Conservation (phyloP, 2,797 vertebrate species). For the Nyctalus aviator region DNA sequence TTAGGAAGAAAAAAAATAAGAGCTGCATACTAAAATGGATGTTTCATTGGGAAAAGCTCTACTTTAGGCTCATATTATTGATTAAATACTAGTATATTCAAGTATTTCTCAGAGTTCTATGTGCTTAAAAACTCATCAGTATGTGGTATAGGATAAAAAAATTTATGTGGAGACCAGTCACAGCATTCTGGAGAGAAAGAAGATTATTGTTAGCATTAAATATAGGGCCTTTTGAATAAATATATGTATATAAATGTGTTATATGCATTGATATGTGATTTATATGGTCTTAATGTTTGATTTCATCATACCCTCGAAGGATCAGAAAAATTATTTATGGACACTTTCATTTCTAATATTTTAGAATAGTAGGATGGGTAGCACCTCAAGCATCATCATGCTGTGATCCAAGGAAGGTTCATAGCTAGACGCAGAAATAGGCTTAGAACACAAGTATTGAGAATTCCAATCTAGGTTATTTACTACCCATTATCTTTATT, state of each 20-base stretch:
- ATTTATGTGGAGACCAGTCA: not conserved
- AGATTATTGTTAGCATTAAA: not conserved
- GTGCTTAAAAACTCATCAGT: not conserved
- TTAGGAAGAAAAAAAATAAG: not conserved
- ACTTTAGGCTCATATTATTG: conserved; percentile 10
- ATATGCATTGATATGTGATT: not conserved
- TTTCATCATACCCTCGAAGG: not conserved
- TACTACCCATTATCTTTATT: not conserved
- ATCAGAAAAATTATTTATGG: not conserved
- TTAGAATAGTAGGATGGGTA: not conserved
- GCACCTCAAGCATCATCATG: not conserved
- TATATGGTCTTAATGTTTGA: not conserved
- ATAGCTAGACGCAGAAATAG: not conserved
- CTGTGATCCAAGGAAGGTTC: not conserved
- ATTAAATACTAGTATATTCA: conserved; percentile 6
- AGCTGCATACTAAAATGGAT: not conserved
- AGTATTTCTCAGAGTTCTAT: not conserved
- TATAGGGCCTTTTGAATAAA: not conserved
- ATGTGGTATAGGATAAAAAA: not conserved
- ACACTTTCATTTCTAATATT: not conserved
- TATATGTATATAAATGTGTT: not conserved
- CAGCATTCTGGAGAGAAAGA: not conserved
- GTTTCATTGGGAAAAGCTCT: not conserved
- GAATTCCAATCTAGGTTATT: not conserved
- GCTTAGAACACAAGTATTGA: not conserved